Conservation (phyloP, 2,888 invertebrate genomes). For the Catonia carolina region DNA sequence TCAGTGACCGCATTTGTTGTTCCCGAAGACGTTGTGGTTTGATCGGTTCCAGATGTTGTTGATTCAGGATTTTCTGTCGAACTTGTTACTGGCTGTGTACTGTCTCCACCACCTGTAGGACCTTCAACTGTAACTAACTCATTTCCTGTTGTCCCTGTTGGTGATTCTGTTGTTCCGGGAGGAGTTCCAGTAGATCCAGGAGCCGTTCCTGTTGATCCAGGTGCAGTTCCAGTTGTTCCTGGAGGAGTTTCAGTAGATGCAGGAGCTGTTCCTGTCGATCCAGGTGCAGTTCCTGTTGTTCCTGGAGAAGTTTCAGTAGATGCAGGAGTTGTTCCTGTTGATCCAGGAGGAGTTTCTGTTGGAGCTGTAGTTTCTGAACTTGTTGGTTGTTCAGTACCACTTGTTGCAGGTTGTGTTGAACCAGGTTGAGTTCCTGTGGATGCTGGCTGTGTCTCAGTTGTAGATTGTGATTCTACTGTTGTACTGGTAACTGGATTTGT, state of each 20-base stretch:
- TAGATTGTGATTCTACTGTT: background rate
- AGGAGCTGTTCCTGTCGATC: constrained; percentile 19
- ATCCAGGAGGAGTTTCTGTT: constrained; percentile 26
- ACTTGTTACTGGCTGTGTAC: constrained; percentile 20
- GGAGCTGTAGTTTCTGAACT: constrained; percentile 33
- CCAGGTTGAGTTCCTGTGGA: background rate
- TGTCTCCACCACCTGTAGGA: constrained; percentile 17
- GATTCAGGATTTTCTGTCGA: constrained; percentile 12
- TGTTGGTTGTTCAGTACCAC: constrained; percentile 18
- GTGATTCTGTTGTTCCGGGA: constrained; percentile 20
- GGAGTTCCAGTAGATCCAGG: constrained; percentile 13
- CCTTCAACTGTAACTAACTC: constrained; percentile 22
- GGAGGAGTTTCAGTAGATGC: constrained; percentile 19
- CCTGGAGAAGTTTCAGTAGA: constrained; percentile 13
- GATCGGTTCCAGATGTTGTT: constrained; percentile 18
- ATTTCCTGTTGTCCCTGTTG: constrained; percentile 18
- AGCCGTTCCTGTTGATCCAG: constrained; percentile 15
- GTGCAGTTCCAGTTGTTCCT: constrained; percentile 11
- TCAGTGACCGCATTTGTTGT: constrained; percentile 22
- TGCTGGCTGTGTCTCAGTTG: background rate
- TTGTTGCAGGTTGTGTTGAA: constrained; percentile 31
- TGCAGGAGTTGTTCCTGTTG: background rate
- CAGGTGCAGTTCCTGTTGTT: constrained; percentile 14
- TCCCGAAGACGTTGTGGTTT: constrained; percentile 20
- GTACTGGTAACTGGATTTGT: background rate